Percentiles rank a stretch among this genome's conserved stretches.
These are phyloP conservation scores for Drosophila navojoa DNA, from an alignment of 1,140 invertebrate genomes.

Conservation along the genomic window DNA sequence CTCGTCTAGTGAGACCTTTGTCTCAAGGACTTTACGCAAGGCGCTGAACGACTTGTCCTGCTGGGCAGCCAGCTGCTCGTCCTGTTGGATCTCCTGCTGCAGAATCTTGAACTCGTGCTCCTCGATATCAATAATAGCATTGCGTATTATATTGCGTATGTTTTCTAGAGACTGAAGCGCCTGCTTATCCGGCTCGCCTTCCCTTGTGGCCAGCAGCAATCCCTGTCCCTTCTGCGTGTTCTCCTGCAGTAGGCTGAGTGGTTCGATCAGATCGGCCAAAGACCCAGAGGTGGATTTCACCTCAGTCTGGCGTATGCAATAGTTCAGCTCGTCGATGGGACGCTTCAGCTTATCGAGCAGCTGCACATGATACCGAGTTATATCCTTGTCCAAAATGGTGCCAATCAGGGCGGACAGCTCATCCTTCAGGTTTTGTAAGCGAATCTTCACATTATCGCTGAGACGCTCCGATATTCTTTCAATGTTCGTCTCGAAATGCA, in stretches of 20 bases:
- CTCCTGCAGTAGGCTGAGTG: slow-evolving; percentile 69
- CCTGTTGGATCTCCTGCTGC: slow-evolving; percentile 72
- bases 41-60: slow-evolving; percentile 73
- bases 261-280: slow-evolving; percentile 82
- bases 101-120: slow-evolving; percentile 75
- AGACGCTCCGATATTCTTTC: slow-evolving; percentile 63
- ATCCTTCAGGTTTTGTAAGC: slow-evolving; percentile 66
- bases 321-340: slow-evolving; percentile 81
- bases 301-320: slow-evolving; percentile 81
- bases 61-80: slow-evolving; percentile 63
- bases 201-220: slow-evolving; percentile 44
- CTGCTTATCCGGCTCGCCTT: slow-evolving; percentile 53
- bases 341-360: slow-evolving; percentile 73
- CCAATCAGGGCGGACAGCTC: slow-evolving; percentile 74
- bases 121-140: slow-evolving; percentile 76
- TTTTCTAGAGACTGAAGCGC: slow-evolving; percentile 59
- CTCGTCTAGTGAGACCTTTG: slow-evolving; percentile 72
- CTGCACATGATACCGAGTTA: slow-evolving; percentile 69
- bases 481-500: slow-evolving; percentile 81
- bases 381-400: slow-evolving; percentile 72
- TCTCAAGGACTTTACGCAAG: slow-evolving; percentile 66
- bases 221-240: slow-evolving; percentile 65
- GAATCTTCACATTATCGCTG: slow-evolving; percentile 56
- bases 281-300: slow-evolving; percentile 75
- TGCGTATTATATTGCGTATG: slow-evolving; percentile 69